Evolutionary conservation across 2,888 invertebrate genomes (phyloP).

Genomic region (Leptinotarsa haldemani): DNA sequence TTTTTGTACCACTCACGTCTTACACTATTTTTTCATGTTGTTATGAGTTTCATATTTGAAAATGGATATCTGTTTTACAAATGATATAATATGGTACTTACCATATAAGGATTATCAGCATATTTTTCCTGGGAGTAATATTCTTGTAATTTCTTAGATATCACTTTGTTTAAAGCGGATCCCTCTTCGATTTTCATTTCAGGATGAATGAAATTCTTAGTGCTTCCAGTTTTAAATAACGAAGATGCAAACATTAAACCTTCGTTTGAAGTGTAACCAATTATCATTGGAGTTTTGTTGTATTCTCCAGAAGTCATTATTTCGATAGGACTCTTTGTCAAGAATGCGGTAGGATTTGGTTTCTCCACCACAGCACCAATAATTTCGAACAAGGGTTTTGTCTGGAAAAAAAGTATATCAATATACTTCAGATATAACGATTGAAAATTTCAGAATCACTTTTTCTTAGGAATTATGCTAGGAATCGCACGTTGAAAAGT

Average conservation of each 20-base stretch:
- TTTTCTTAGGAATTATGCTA: too few species aligned
- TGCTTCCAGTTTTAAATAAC: too few species aligned
- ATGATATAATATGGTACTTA: neutral
- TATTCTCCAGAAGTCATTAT: constrained; percentile 45
- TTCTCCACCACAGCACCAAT: constrained; percentile 33
- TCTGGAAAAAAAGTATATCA: neutral
- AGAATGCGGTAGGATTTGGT: constrained; percentile 36
- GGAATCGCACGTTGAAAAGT: too few species aligned
- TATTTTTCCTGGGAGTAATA: neutral
- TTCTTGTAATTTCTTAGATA: neutral
- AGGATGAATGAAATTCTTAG: neutral
- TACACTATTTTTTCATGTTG: too few species aligned
- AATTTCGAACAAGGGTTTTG: neutral
- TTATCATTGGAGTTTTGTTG: constrained; percentile 48
- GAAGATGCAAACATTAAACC: neutral
- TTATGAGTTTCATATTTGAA: too few species aligned
- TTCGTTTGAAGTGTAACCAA: constrained; percentile 33
- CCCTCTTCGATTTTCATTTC: neutral
- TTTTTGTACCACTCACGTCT: too few species aligned
- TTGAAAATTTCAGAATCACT: too few species aligned
- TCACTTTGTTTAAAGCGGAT: neutral
- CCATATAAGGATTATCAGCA: neutral
- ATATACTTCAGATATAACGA: too few species aligned
- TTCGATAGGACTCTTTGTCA: constrained; percentile 44
- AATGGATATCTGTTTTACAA: too few species aligned